These are phyloP conservation scores for Griposia aprilina DNA, from an alignment of 2,888 invertebrate species.

Conservation along the genomic window DNA sequence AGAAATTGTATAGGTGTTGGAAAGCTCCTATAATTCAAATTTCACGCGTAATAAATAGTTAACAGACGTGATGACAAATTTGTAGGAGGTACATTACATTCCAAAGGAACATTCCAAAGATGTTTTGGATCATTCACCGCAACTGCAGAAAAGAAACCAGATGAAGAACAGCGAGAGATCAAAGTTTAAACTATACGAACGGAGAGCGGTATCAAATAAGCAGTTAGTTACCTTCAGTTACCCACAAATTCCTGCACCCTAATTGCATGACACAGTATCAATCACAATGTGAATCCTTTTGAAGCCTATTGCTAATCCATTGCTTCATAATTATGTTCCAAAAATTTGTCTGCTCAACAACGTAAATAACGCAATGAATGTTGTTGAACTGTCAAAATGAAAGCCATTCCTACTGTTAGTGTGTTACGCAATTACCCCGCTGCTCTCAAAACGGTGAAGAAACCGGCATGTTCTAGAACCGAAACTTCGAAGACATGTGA, in stretches of 20 bases:
- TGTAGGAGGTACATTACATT: background rate
- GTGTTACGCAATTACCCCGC: no score
- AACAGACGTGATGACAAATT: background rate
- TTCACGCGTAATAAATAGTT: constrained; percentile 12
- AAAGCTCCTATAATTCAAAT: constrained; percentile 24
- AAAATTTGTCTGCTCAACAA: background rate
- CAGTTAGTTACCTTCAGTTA: background rate
- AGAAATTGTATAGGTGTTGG: background rate
- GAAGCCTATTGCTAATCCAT: no score
- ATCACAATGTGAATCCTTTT: no score
- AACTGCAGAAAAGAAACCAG: background rate
- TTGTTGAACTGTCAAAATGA: background rate
- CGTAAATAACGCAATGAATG: background rate
- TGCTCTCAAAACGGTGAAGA: no score
- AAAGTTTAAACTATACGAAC: background rate
- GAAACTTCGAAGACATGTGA: background rate
- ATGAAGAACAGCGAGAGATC: background rate
- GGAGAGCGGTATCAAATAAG: background rate
- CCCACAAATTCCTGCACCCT: background rate
- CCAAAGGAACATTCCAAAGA: background rate
- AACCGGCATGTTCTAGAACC: background rate
- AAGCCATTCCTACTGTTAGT: background rate
- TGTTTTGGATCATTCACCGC: background rate
- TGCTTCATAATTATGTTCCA: no score
- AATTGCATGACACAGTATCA: background rate